Percentiles rank a stretch among this genome's conserved stretches.
Conservation (phyloP, 1,140 invertebrate species). For the Dufourea novaeangliae region DNA sequence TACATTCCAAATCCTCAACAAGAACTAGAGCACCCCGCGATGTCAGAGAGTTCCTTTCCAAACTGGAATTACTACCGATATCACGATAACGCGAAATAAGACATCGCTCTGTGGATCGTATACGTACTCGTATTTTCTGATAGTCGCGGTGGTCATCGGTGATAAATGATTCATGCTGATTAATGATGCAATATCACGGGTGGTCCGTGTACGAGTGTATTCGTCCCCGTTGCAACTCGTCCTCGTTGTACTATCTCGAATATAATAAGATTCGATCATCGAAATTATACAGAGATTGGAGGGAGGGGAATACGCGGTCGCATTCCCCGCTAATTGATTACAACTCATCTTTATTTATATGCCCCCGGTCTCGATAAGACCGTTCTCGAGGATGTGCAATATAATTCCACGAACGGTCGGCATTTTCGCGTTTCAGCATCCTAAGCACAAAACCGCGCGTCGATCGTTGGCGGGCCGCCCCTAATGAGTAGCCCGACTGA, state of each 20-base stretch:
- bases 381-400: slow-evolving; percentile 11
- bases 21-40: not conserved
- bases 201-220: slow-evolving; percentile 1
- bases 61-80: slow-evolving; percentile 19
- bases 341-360: slow-evolving; percentile 53
- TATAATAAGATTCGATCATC: slow-evolving; percentile 2
- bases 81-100: not conserved
- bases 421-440: slow-evolving; percentile 11
- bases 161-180: slow-evolving; percentile 3
- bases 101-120: not conserved
- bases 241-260: not conserved
- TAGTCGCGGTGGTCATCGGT: not conserved
- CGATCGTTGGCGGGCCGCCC: slow-evolving; percentile 24
- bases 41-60: slow-evolving; percentile 4
- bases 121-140: not conserved
- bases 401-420: slow-evolving; percentile 5
- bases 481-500: slow-evolving; percentile 66
- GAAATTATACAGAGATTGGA: slow-evolving; percentile 13
- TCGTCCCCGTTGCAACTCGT: too few species aligned
- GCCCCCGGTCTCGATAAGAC: slow-evolving; percentile 17
- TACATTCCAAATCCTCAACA: not conserved
- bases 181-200: slow-evolving; percentile 29
- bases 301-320: not conserved
- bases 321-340: slow-evolving; percentile 46
- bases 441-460: not conserved